Conservation (phyloP, 2,797 vertebrate genomes). For the Microctenopoma stevenorrisi region DNA sequence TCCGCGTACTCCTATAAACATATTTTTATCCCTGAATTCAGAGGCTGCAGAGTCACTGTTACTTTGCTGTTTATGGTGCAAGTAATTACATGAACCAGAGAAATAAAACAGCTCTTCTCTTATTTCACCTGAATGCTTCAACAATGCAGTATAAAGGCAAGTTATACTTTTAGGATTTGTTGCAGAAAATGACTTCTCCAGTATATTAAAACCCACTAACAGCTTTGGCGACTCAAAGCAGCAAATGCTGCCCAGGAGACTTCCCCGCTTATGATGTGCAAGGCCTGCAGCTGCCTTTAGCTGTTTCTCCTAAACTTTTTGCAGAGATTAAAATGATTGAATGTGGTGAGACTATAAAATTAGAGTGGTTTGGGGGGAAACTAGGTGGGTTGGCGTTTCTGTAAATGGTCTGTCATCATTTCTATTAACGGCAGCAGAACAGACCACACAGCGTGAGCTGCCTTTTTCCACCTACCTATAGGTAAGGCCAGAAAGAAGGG, state of each 20-base stretch:
- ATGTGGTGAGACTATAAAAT: conserved; percentile 60
- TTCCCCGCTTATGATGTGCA: conserved; percentile 49
- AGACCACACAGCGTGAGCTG: not conserved
- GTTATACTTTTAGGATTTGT: conserved; percentile 17
- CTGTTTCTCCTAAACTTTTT: conserved; percentile 6
- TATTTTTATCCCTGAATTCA: conserved; percentile 10
- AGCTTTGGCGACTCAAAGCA: conserved; percentile 31
- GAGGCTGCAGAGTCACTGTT: not conserved
- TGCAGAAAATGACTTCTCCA: conserved; percentile 16
- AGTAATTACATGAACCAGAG: not conserved
- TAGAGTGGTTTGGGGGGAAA: not conserved
- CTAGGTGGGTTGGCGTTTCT: conserved; percentile 59
- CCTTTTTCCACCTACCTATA: conserved; percentile 86
- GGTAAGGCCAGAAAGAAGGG: conserved; percentile 95
- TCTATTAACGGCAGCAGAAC: not conserved
- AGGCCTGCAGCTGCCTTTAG: conserved; percentile 31
- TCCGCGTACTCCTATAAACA: conserved; percentile 35
- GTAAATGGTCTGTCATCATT: conserved; percentile 23
- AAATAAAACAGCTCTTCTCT: not conserved
- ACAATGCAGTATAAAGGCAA: conserved; percentile 3
- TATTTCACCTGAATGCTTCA: not conserved
- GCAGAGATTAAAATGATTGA: conserved; percentile 9
- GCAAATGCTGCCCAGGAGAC: conserved; percentile 37
- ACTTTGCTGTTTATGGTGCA: not conserved
- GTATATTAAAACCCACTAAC: conserved; percentile 40